Evolutionary conservation across 2,113 vertebrate genomes (phyloP), one percentile per base, ranked within the genome.

Genomic region (Nansenia antarctica): DNA sequence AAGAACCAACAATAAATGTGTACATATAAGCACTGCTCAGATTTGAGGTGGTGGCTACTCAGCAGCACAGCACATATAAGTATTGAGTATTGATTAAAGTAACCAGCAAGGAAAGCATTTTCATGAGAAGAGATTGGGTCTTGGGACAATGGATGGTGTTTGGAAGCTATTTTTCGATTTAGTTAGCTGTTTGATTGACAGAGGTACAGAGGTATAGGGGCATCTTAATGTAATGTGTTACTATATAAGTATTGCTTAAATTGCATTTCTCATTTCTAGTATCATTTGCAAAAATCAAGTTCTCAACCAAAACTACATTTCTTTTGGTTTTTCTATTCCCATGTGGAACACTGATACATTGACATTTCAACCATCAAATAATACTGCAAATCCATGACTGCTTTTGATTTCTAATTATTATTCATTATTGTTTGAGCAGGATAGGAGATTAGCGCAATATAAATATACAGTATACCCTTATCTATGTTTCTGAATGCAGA

Each of bases 41-140:
- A 81, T 87, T 85, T 22, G 72, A 86, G 86, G 85, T 84, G 85
- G n/a, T 35, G 18, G 47, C 65, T 82, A 83, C 84, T 81, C 79
- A 84, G 71, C 77, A 75, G 74, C 78, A 78, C 67, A 74, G 65
- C 80, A 76, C 85, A 87, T 85, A n/a, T n/a, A n/a, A n/a, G n/a
- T n/a, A n/a, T n/a, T n/a, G 85, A 82, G 72, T 61, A 77, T 78
- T 88, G 86, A 87, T 91, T 90, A 88, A 89, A 88, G 78, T 77
- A 72, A 79, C 80, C 81, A 80, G 85, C 72, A 73, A 82, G 66
- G 69, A 73, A 58, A 39, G 27, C 22, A 68, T 37, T 60, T 34
- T 31, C n/a, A 30, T n/a, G 3, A 18, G 3, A 35, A 63, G 65
- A 84, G 60, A 72, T 49, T 29, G 58, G 58, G 69, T 81, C 77